These are phyloP conservation scores for Anthopleura xanthogrammica DNA, from an alignment of 92 coral and sea anemone genomes.

Conservation along the genomic window DNA sequence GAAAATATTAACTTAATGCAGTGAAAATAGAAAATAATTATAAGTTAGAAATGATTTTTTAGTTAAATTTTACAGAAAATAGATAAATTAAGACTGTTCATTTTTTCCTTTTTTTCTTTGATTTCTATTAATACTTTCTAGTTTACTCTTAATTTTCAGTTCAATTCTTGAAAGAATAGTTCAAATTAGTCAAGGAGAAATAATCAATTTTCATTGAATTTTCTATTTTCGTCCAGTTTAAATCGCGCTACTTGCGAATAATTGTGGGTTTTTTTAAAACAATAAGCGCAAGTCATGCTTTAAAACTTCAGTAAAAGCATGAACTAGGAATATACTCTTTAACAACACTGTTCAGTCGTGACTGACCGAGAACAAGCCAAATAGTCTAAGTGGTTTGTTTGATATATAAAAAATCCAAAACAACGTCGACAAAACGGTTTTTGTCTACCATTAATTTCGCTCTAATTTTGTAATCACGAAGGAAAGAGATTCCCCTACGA, in stretches of 20 bases:
- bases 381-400: conserved; percentile 1
- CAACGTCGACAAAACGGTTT: conserved; percentile 10
- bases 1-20: no score
- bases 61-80: neutral
- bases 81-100: neutral
- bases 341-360: neutral
- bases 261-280: neutral
- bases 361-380: neutral
- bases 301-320: neutral
- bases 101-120: neutral
- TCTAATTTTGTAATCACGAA: neutral
- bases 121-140: neutral
- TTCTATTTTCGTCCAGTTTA: no score
- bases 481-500: neutral
- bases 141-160: neutral
- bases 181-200: neutral
- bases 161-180: neutral
- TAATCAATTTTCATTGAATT: no score
- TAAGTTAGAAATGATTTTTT: no score
- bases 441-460: neutral
- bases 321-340: no score
- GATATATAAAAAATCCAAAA: neutral
- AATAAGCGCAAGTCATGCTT: neutral
- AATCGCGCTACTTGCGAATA: neutral
- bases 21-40: neutral